Conservation (phyloP, 2,888 invertebrate genomes). For the Xanthorhoe designata region DNA sequence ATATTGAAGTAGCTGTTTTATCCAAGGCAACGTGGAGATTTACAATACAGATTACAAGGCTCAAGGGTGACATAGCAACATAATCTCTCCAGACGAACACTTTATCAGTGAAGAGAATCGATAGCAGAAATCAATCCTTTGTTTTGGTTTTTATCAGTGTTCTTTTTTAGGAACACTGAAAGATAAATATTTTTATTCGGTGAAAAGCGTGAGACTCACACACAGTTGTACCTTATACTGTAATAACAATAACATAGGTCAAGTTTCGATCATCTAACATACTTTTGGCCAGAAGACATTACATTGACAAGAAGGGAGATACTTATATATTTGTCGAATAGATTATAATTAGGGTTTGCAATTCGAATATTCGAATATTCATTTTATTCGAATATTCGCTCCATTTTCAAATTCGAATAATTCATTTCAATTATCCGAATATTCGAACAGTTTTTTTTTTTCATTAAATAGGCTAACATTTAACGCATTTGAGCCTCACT, state of each 20-base stretch:
- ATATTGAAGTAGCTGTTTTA: constrained; percentile 28
- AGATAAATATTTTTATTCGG: constrained; percentile 42
- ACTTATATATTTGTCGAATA: too few species aligned
- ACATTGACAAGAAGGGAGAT: too few species aligned
- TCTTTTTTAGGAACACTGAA: constrained; percentile 26
- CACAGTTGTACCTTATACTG: constrained; percentile 11
- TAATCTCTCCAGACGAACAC: neutral
- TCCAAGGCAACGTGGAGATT: constrained; percentile 36
- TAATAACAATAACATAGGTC: constrained; percentile 20
- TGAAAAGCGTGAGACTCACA: constrained; percentile 17
- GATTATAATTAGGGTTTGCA: too few species aligned
- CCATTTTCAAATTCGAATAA: too few species aligned
- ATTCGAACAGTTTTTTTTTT: too few species aligned
- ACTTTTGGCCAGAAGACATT: too few species aligned
- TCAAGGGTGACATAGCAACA: constrained; percentile 31
- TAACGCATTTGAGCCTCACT: too few species aligned
- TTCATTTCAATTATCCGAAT: too few species aligned
- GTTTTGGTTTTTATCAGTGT: constrained; percentile 40
- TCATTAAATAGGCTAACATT: too few species aligned
- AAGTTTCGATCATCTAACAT: constrained; percentile 5
- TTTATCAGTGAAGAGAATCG: constrained; percentile 34
- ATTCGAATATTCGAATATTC: too few species aligned
- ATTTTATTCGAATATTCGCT: too few species aligned
- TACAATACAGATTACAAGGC: constrained; percentile 28
- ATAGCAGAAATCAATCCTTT: constrained; percentile 35